Conservation (phyloP, 1,140 invertebrate genomes). For the Gryon sp. region DNA sequence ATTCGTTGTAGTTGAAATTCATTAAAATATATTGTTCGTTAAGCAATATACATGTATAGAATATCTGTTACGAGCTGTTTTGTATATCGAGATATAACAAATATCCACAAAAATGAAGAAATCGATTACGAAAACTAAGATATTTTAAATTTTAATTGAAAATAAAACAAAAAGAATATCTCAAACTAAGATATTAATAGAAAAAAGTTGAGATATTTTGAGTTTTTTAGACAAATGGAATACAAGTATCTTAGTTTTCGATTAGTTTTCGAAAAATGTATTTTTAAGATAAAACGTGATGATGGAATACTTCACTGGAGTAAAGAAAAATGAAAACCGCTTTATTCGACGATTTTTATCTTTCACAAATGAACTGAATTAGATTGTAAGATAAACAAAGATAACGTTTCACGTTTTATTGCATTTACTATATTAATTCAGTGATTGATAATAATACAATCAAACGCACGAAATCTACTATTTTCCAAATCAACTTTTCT, state of each 20-base stretch:
- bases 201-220: no score
- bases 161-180: no score
- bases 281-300: constrained; percentile 54
- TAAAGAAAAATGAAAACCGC: no score
- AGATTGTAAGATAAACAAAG: constrained; percentile 47
- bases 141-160: no score
- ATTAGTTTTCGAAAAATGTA: no score
- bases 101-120: neutral
- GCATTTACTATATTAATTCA: constrained; percentile 47
- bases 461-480: constrained; percentile 31
- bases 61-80: constrained; percentile 39
- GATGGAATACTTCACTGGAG: no score
- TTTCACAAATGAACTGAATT: constrained; percentile 57
- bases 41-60: constrained; percentile 46
- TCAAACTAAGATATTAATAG: no score
- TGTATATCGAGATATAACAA: constrained; percentile 29
- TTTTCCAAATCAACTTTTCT: constrained; percentile 36
- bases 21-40: constrained; percentile 44
- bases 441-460: constrained; percentile 25
- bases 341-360: constrained; percentile 42
- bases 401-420: constrained; percentile 53
- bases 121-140: no score
- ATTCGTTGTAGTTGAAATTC: constrained; percentile 44
- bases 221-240: no score
- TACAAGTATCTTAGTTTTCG: no score